Evolutionary conservation across 2,113 vertebrate genomes (phyloP), one percentile per base, ranked within the genome.

Genomic region (Mirounga angustirostris): DNA sequence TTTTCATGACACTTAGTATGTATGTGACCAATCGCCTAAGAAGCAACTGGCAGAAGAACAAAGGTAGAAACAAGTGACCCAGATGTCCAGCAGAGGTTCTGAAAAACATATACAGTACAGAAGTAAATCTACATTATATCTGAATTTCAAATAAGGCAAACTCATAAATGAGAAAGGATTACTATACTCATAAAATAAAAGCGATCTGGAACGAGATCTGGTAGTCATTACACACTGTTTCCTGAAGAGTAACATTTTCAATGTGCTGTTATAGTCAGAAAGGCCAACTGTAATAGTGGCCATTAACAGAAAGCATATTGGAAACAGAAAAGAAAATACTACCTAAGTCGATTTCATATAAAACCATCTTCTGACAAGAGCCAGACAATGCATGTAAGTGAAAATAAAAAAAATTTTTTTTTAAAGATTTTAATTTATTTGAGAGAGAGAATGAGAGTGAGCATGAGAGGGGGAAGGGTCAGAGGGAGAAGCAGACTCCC

Each of bases 101-200:
- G 78, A 93, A 92, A 95, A 95, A 92, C 85, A 95, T 43, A 92
- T 18, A 95, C 9, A 84, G 65, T 87, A 98, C 24, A 89, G 79
- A 96, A 95, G 89, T 76, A 97, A 95, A 89, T 94, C 58, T 82
- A 91, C 12, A 96, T 78, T 89, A 28, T 43, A 96, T 56, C n/a
- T 78, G 71, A 94, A 95, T 96, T 96, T 97, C 97, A 95, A 98
- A 97, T 96, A 97, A 93, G 86, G 71, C 65, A 86, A 94, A 97
- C 90, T 88, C 84, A 95, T 91, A 97, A 96, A 93, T 91, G 89
- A 98, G 81, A 94, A 97, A 92, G 46, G 63, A 97, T 95, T 59
- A 93, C 93, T 86, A 81, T 58, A 78, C 59, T 52, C 85, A 67
- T 91, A 87, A 98, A 97, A 81, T 92, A 92, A 96, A 78, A 95